These are phyloP conservation scores for Cephalopterus ornatus DNA, from an alignment of 2,113 vertebrate species.

Conservation along the genomic window DNA sequence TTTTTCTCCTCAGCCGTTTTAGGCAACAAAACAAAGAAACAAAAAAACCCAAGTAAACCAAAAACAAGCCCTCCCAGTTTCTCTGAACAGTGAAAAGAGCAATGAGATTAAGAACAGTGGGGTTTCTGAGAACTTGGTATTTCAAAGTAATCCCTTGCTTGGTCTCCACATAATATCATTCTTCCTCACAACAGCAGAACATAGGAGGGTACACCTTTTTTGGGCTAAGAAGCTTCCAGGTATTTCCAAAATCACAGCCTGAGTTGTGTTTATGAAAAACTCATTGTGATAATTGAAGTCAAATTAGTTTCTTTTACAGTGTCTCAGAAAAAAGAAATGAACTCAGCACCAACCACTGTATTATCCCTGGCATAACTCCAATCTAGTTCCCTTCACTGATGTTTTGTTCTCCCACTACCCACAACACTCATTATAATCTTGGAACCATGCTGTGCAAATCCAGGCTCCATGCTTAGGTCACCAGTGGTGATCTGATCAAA, in stretches of 20 bases:
- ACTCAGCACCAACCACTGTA: not conserved
- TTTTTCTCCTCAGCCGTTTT: too few species aligned
- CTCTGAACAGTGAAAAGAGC: not conserved
- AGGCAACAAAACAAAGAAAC: too few species aligned
- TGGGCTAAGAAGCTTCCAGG: not conserved
- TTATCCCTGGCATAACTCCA: not conserved
- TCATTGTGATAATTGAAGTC: not conserved
- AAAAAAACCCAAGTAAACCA: not conserved
- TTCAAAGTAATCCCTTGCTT: not conserved
- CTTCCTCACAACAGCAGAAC: not conserved
- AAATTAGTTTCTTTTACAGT: not conserved
- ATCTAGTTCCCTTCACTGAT: accelerated
- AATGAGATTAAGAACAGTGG: not conserved
- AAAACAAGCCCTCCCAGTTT: not conserved
- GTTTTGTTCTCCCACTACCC: not conserved
- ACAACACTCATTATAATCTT: not conserved
- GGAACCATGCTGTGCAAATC: accelerated
- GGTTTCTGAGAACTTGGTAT: not conserved
- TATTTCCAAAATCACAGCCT: not conserved
- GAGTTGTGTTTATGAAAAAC: not conserved
- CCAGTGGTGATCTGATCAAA: not conserved
- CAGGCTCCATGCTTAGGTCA: not conserved
- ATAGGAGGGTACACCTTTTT: not conserved
- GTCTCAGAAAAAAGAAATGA: not conserved
- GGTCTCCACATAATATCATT: not conserved